phyloP scores from a whole-genome alignment of 53 echinoderm and acorn worm species.

The Arbacia lixula region DNA sequence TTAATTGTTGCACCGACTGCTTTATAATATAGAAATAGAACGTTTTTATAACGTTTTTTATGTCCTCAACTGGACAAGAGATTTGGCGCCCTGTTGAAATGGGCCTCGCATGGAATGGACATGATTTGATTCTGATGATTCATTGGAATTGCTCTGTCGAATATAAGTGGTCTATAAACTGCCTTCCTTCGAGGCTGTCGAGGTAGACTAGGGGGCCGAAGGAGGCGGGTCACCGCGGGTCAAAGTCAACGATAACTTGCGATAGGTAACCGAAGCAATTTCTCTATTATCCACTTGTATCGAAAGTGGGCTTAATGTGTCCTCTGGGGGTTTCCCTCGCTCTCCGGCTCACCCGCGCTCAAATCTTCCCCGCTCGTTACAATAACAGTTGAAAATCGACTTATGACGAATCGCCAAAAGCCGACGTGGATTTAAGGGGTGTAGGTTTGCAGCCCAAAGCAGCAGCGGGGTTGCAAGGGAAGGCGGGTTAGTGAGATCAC shows the following conservation, averaged over 20 bases:
- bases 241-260: conserved; percentile 45
- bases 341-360: background rate
- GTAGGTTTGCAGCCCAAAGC: conserved; percentile 21
- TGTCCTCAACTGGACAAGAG: no score
- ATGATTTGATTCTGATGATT: no score
- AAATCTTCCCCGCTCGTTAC: conserved; percentile 19
- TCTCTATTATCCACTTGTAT: conserved; percentile 48
- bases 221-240: conserved; percentile 28
- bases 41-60: no score
- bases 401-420: conserved; percentile 33
- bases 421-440: conserved; percentile 18
- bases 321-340: conserved; percentile 29
- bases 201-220: no score
- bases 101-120: no score
- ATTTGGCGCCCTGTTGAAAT: no score
- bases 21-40: no score
- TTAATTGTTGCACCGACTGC: no score
- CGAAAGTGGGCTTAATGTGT: conserved; percentile 52
- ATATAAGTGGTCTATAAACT: no score
- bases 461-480: background rate
- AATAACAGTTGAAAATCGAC: conserved; percentile 38
- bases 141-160: no score
- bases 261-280: conserved; percentile 52
- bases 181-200: no score
- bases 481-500: conserved; percentile 4